Conservation (phyloP, 2,888 invertebrate species). For the Aphidoletes aphidimyza region DNA sequence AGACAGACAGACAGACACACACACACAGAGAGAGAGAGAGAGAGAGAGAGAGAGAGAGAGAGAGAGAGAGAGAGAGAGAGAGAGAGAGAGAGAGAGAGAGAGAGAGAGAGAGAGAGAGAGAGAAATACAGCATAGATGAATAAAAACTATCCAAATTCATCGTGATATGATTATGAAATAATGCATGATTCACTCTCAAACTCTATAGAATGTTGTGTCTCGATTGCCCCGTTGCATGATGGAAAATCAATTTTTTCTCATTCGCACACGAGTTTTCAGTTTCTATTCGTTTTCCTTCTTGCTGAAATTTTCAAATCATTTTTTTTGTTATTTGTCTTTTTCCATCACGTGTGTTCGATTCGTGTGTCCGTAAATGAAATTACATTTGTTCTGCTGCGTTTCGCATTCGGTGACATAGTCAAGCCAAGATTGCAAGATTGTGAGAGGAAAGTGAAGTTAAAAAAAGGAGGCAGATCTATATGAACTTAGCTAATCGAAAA, state of each 20-base stretch:
- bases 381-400: not conserved
- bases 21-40: no score
- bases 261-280: slow-evolving; percentile 23
- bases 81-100: not conserved
- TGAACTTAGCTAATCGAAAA: no score
- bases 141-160: slow-evolving; percentile 30
- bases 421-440: no score
- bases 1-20: no score
- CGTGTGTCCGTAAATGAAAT: slow-evolving; percentile 4
- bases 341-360: not conserved
- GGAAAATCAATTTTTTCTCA: slow-evolving; percentile 1
- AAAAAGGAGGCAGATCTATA: no score
- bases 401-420: not conserved
- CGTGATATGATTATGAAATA: slow-evolving; percentile 45
- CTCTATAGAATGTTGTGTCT: not conserved
- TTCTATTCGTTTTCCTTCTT: no score
- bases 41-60: not conserved
- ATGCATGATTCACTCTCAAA: slow-evolving; percentile 10
- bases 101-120: not conserved
- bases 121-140: not conserved
- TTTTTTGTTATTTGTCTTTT: not conserved
- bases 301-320: not conserved
- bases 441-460: no score
- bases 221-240: not conserved
- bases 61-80: not conserved